These are phyloP conservation scores for Limnothrissa miodon DNA, from an alignment of 2,113 vertebrate species.

Conservation along the genomic window DNA sequence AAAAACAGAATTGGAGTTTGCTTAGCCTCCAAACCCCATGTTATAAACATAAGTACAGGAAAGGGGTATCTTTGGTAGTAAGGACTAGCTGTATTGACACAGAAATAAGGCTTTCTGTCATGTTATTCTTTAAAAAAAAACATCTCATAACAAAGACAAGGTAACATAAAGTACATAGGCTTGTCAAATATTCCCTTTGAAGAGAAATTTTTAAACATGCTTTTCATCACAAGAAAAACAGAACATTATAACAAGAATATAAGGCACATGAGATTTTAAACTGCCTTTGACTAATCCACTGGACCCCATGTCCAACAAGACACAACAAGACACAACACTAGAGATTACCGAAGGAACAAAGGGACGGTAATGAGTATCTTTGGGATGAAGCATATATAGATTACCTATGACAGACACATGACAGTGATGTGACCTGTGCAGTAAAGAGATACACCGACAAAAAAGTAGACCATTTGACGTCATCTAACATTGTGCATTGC, in stretches of 20 bases:
- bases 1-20: neutral
- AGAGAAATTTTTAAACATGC: slow-evolving; percentile 28
- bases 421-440: neutral
- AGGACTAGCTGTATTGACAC: slow-evolving; percentile 15
- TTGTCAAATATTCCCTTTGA: slow-evolving; percentile 24
- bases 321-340: neutral
- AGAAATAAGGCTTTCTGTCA: neutral
- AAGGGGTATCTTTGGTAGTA: slow-evolving; percentile 12
- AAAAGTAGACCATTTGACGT: neutral
- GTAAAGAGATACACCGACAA: neutral
- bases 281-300: neutral
- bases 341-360: neutral
- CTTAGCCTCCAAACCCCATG: neutral
- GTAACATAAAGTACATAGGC: slow-evolving; percentile 30
- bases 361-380: neutral
- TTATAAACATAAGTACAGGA: neutral
- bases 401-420: neutral
- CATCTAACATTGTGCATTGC: neutral
- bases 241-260: neutral
- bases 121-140: slow-evolving; percentile 23
- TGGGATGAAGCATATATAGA: neutral
- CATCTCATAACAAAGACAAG: slow-evolving; percentile 11
- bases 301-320: neutral
- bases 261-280: slow-evolving; percentile 9
- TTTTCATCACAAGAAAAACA: slow-evolving; percentile 25